Evolutionary conservation across 2,888 invertebrate genomes (phyloP), one percentile per base, ranked within the genome.

Genomic region (Philereme vetulata): DNA sequence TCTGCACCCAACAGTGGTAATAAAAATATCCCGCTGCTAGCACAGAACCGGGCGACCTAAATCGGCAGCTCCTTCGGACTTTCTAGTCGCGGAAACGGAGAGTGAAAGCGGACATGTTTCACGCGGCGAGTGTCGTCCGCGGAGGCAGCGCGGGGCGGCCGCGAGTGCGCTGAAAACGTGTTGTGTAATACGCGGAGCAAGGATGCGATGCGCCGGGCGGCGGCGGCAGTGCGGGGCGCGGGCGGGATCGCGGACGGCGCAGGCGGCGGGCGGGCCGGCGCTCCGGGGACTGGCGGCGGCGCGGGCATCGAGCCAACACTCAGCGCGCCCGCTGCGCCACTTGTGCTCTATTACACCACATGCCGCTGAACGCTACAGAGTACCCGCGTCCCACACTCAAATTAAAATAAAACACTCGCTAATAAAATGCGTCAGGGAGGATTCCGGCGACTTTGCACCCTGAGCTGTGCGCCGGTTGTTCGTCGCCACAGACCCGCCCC

Each of bases 11-110:
- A 86, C 85, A 81, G 86, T 83, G 82, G 86, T 81, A 87, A 89
- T 91, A 91, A 91, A 92, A 92, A 92, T 92, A 92, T 88, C 90
- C 84, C 88, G 83, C 87, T 86, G 86, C 87, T 84, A 86, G 86
- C 84, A 79, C 82, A 77, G 86, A 85, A 83, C 91, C 91, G 91
- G 91, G 90, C 90, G 91, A 92, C 91, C 91, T 89, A 90, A 82
- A 89, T 92, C 85, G 77, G 82, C 82, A 72, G 82, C 81, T 81
- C 72, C 72, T 74, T 79, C 78, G 78, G 76, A 77, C 75, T 80
- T 76, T 78, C 77, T 75, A 75, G 71, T 71, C 72, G 77, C 76
- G 77, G 74, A 74, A 78, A 76, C 72, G 70, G 67, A 70, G 50
- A 62, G 59, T 63, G 54, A 46, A 62, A 50, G 57, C 35, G 53